These are phyloP conservation scores for Copsychus sechellarum DNA, from an alignment of 2,113 vertebrate genomes.

Conservation along the genomic window DNA sequence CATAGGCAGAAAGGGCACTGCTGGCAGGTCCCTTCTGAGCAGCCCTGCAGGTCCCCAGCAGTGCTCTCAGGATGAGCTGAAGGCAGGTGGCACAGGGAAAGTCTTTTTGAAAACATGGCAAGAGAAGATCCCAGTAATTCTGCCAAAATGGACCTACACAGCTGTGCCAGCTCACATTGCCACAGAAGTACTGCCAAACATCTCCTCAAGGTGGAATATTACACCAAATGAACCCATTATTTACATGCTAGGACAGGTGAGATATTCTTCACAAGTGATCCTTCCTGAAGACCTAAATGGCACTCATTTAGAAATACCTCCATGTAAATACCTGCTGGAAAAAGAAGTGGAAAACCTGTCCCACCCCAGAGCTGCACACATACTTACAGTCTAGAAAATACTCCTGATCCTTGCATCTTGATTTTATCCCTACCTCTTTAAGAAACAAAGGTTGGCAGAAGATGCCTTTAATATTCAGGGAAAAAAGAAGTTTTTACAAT, in stretches of 20 bases:
- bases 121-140: neutral
- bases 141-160: neutral
- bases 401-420: neutral
- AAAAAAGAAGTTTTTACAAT: neutral
- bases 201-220: accelerated
- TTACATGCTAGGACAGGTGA: neutral
- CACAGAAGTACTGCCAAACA: neutral
- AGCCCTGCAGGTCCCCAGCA: neutral
- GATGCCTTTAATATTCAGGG: accelerated
- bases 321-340: neutral
- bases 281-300: neutral
- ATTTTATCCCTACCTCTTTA: neutral
- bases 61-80: neutral
- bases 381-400: neutral
- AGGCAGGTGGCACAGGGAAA: neutral
- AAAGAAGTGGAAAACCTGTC: neutral
- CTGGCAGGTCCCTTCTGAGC: neutral
- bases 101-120: neutral
- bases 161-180: neutral
- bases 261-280: neutral
- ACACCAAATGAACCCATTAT: neutral
- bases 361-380: neutral
- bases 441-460: neutral
- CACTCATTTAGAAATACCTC: neutral
- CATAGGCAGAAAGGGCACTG: neutral